Percentiles rank a stretch among this genome's conserved stretches.
Evolutionary conservation across 2,113 vertebrate genomes (phyloP).

Genomic region (Tragulus kanchil): DNA sequence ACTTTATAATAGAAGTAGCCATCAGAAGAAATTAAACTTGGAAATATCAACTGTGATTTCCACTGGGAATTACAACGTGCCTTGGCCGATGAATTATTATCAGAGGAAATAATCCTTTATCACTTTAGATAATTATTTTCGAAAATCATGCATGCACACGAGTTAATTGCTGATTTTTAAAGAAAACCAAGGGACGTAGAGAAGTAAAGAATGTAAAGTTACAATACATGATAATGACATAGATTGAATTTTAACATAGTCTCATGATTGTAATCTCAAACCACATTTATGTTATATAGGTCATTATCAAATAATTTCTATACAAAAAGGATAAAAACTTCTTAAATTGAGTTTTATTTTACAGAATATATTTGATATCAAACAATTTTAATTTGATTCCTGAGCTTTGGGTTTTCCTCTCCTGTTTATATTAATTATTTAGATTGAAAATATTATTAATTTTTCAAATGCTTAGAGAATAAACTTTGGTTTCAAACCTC

Average conservation of each 20-base stretch:
- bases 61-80: background rate
- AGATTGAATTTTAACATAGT: background rate
- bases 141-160: background rate
- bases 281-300: background rate
- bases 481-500: background rate
- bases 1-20: background rate
- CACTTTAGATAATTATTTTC: background rate
- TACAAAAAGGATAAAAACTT: background rate
- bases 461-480: background rate
- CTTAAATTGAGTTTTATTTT: background rate
- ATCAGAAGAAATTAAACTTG: background rate
- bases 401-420: background rate
- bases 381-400: slow-evolving; percentile 13
- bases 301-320: background rate
- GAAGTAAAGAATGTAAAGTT: background rate
- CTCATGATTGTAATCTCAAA: background rate
- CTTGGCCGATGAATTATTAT: background rate
- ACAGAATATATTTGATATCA: background rate
- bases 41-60: background rate
- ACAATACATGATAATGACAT: background rate
- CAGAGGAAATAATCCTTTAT: background rate
- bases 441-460: background rate
- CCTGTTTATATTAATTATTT: background rate
- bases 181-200: background rate
- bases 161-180: background rate